Conservation (phyloP, 2,797 vertebrate species). For the Pagetopsis macropterus region DNA sequence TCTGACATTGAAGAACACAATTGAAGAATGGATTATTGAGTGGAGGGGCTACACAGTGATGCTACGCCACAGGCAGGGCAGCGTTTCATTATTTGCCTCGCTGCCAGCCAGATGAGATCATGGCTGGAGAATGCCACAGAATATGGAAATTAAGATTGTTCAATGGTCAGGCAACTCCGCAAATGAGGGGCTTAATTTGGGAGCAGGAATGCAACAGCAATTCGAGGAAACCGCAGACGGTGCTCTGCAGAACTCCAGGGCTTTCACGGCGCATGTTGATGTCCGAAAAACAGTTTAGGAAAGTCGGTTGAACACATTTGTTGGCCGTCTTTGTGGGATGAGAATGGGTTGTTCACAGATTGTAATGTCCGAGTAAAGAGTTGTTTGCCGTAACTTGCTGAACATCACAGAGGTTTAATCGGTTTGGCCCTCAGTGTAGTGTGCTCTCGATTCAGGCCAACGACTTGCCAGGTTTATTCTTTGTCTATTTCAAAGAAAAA, state of each 20-base stretch:
- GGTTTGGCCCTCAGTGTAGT: slow-evolving; percentile 53
- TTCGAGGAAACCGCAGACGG: slow-evolving; percentile 64
- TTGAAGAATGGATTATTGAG: slow-evolving; percentile 59
- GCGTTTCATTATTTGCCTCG: slow-evolving; percentile 56
- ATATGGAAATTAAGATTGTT: slow-evolving; percentile 78
- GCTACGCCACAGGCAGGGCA: slow-evolving; percentile 59
- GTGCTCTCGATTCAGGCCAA: slow-evolving; percentile 50
- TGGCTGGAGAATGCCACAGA: slow-evolving; percentile 62
- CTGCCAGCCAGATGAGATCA: slow-evolving; percentile 76
- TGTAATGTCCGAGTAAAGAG: slow-evolving; percentile 31
- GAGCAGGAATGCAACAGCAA: slow-evolving; percentile 61
- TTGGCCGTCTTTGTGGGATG: slow-evolving; percentile 48
- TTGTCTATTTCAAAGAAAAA: slow-evolving; percentile 71
- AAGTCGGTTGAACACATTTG: slow-evolving; percentile 67
- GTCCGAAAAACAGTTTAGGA: slow-evolving; percentile 63
- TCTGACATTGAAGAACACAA: slow-evolving; percentile 52
- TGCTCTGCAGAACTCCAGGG: slow-evolving; percentile 47
- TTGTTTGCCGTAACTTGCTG: slow-evolving; percentile 31
- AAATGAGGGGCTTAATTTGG: slow-evolving; percentile 78
- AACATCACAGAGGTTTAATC: slow-evolving; percentile 52
- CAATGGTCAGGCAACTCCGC: slow-evolving; percentile 62
- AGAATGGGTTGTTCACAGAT: slow-evolving; percentile 56
- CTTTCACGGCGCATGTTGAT: slow-evolving; percentile 57
- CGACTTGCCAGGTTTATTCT: slow-evolving; percentile 61
- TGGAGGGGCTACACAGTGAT: slow-evolving; percentile 42